Base-by-base conservation (phyloP, 2,113 vertebrate genomes). In the Dipodomys ordii region DNA sequence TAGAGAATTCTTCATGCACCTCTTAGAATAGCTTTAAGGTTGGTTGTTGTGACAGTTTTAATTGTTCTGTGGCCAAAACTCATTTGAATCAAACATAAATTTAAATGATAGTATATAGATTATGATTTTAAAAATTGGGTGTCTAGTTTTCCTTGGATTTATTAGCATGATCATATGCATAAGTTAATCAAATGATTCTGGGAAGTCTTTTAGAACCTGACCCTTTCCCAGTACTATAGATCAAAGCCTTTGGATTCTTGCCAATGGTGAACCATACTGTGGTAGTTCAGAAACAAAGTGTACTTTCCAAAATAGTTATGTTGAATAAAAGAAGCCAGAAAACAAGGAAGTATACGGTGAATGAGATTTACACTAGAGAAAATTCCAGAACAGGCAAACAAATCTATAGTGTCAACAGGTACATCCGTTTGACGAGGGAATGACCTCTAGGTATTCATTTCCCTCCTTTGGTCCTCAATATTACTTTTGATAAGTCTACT, bases 101-200 rank as follows among this genome's bases (percentile, higher is more conserved):
- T 74, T 46, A 82, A 96, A 78, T n/a, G 30, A 73, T 20, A 69
- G 23, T 4, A 15, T 69, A 68, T 20, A 81, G 49, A 79, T 25
- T 73, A 16, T 20, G 0, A 46, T 64, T 76, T 39, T 6, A 67
- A 86, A 81, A 91, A 90, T 22, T 53, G 18, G 39, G 86, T 69
- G 3, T 3, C 16, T 91, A 19, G 3, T 57, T 90, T 92, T 94
- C n/a, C 10, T 64, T 83, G 39, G 30, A 83, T 86, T 86, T 86
- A 74, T 71, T 79, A 88, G n/a, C 49, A 46, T 77, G 44, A 62
- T 72, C 83, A 73, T 27, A 91, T 53, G 46, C 11, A 81, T 27
- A 53, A 73, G 27, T 95, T 93, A 72, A 83, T 87, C 25, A 84
- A 81, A 60, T 39, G 44, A 74, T 92, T 93, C 78, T 92, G 30